Conservation (phyloP, 2,113 vertebrate species). For the Crotalus tigris region DNA sequence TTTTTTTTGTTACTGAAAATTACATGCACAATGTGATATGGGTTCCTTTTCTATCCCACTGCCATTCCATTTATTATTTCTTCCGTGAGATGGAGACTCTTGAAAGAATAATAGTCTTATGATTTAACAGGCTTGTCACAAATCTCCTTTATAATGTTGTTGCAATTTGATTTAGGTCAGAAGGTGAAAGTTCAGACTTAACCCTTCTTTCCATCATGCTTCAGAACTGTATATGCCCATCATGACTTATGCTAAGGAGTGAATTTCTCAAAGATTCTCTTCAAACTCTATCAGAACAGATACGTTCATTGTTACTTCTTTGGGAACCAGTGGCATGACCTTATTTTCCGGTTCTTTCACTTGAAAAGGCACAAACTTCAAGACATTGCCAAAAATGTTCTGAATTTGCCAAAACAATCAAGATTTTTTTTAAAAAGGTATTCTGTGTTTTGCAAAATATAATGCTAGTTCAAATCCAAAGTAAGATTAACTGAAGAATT, state of each 20-base stretch:
- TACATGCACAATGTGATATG: background rate
- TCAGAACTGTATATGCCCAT: conserved; percentile 17
- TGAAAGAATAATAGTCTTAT: conserved; percentile 35
- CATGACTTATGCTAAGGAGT: conserved; percentile 44
- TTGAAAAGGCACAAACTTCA: background rate
- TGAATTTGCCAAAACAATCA: background rate
- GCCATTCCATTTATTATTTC: conserved; percentile 21
- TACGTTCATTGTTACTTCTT: background rate
- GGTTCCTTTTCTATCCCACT: background rate
- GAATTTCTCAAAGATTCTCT: conserved; percentile 14
- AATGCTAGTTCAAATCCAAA: background rate
- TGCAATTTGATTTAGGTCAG: conserved; percentile 21
- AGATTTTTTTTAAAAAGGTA: background rate
- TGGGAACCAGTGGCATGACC: background rate
- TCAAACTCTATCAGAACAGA: background rate
- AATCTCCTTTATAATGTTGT: conserved; percentile 11
- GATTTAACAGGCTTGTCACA: conserved; percentile 9
- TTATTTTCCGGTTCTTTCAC: background rate
- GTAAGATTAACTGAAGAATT: background rate
- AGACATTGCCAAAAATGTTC: background rate
- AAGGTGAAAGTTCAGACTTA: conserved; percentile 33
- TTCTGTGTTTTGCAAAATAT: background rate
- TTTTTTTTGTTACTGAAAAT: conserved; percentile 46
- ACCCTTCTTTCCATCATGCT: conserved; percentile 35
- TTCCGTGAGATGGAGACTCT: conserved; percentile 2